Evolutionary conservation across 2,888 invertebrate species (phyloP), one percentile per base, ranked within the genome.

Genomic region (Cabera pusaria): DNA sequence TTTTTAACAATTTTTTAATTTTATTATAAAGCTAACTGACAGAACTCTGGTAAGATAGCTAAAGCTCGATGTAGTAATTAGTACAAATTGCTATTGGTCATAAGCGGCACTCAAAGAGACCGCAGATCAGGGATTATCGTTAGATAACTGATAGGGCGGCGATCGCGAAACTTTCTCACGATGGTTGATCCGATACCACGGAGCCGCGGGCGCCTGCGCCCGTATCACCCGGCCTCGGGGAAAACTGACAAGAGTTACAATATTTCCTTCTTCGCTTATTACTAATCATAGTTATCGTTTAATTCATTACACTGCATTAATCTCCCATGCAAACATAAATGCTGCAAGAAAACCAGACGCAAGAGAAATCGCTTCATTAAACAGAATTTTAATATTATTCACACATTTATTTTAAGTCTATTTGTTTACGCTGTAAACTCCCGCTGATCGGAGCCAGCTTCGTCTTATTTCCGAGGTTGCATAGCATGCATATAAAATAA

Each of bases 121-220:
- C 81, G 83, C 77, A 49, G 63, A 61, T 60, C 64, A 55, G 55
- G 47, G 67, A 70, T 69, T 69, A 72, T 70, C 69, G 69, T 68
- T 72, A 74, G 76, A 73, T 77, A 75, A 69, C 62, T 61, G 76
- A 78, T 75, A 72, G 72, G 64, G 64, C 63, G 64, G 59, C 59
- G 64, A 72, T 81, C 74, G 82, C 81, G 64, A 75, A 79, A 76
- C 69, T 78, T 76, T 81, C 84, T 80, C 81, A 82, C 81, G 80
- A 79, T 81, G 63, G 60, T 43, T 49, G 52, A 45, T 49, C 60
- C 61, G 70, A 70, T 74, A 71, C 58, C 47, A 47, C 44, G 37
- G 50, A 6, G 23, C 56, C 55, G 56, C 48, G 44, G 33, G 52
- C 56, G 49, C 53, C 46, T 39, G 46, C 52, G 40, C 52, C 53